phyloP scores from a whole-genome alignment of 2,113 vertebrate genomes.

The Lontra canadensis region DNA sequence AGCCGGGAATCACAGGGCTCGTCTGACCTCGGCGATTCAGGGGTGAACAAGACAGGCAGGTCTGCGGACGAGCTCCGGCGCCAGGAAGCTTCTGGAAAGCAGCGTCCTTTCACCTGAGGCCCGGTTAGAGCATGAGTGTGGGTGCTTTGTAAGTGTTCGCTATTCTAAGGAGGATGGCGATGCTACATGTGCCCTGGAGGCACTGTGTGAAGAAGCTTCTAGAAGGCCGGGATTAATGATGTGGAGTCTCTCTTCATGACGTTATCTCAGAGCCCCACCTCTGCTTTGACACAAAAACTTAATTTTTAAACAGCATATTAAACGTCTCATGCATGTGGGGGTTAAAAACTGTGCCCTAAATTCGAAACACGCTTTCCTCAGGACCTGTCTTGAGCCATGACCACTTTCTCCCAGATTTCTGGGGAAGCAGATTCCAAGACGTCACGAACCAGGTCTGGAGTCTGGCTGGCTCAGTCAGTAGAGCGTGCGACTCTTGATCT shows the following conservation, averaged over 20 bases:
- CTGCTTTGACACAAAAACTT: not conserved
- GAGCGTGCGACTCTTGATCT: not conserved
- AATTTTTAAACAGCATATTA: not conserved
- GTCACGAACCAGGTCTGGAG: not conserved
- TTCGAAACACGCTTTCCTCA: not conserved
- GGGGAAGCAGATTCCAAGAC: not conserved
- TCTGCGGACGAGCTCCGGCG: not conserved
- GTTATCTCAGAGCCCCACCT: not conserved
- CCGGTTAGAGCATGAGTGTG: fast-evolving
- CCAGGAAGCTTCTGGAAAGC: not conserved
- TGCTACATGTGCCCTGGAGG: fast-evolving
- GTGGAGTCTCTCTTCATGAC: not conserved
- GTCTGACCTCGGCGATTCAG: not conserved
- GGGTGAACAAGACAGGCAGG: not conserved
- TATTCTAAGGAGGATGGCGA: fast-evolving
- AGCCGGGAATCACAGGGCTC: not conserved
- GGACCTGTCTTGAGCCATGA: not conserved
- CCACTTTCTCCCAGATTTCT: not conserved
- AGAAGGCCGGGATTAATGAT: not conserved
- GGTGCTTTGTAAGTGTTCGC: fast-evolving
- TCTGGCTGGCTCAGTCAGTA: not conserved
- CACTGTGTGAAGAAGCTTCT: fast-evolving
- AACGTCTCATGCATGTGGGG: too few species aligned
- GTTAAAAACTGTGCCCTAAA: not conserved
- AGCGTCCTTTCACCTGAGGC: not conserved